A percentile compares a stretch with the other conserved stretches of the same genome.
Evolutionary conservation across 2,888 invertebrate genomes (phyloP).

Genomic region (Ceraclea dissimilis): DNA sequence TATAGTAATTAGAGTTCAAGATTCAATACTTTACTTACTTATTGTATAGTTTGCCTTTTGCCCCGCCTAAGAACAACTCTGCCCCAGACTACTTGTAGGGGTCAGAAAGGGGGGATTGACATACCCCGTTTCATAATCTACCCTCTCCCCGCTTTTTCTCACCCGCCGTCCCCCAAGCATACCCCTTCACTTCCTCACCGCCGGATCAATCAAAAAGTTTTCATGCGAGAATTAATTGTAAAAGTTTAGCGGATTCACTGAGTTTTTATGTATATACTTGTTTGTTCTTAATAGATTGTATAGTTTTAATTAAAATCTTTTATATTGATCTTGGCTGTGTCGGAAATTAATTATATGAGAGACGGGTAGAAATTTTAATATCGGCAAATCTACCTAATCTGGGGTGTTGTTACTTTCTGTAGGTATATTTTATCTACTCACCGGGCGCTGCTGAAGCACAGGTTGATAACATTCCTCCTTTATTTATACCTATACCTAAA

Average conservation of each 20-base stretch:
- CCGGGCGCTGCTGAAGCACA: no score
- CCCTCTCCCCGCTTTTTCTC: not conserved
- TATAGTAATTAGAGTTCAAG: no score
- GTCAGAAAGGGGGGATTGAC: not conserved
- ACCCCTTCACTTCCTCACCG: constrained; percentile 9
- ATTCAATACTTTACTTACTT: no score
- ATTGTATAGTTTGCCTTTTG: no score
- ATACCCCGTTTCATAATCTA: not conserved
- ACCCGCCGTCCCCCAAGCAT: not conserved
- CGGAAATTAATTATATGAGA: constrained; percentile 25
- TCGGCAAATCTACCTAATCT: constrained; percentile 16
- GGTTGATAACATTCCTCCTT: no score
- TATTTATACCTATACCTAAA: no score
- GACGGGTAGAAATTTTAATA: constrained; percentile 24
- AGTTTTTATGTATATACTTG: constrained; percentile 26
- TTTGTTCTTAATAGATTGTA: constrained; percentile 27
- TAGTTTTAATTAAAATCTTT: constrained; percentile 27
- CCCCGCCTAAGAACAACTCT: not conserved
- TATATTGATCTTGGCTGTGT: constrained; percentile 27
- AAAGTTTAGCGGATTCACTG: constrained; percentile 26
- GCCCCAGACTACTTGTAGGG: not conserved
- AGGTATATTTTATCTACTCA: not conserved
- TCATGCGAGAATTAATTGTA: constrained; percentile 26
- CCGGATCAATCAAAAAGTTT: constrained; percentile 27
- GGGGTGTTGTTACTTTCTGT: not conserved